Evolutionary conservation across 2,113 vertebrate genomes (phyloP), one percentile per base, ranked within the genome.

Genomic region (Candoia aspera): DNA sequence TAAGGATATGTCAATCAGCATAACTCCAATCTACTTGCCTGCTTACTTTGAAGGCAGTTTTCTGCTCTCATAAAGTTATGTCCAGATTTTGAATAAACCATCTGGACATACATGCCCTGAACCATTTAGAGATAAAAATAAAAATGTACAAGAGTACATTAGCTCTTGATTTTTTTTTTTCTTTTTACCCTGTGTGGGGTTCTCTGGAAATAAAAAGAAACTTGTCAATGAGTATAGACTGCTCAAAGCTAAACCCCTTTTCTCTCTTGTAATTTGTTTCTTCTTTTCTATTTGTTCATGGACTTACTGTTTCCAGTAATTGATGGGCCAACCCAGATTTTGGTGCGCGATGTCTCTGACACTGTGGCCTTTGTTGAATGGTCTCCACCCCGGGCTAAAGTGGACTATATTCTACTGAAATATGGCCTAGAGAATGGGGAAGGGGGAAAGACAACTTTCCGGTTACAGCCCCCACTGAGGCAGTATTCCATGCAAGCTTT

Each of bases 301-400:
- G 8, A 60, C 64, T 58, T 87, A 57, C 29, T 68, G 62, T 54
- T 55, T 90, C 33, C 29, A 99, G 99, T 98, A 95, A 99, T 99
- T 0, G 99, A 99, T 0, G 98, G 98, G 19, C 99, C 99, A 0
- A 98, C 98, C 0, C 98, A 98, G 96, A 97, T 99, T 95, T 95
- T 99, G 62, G 98, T 99, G 90, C 98, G 99, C 8, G 99, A 99
- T 0, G 97, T 99, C 92, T 99, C 99, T 0, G 99, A 99, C 96
- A 99, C 99, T 0, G 99, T 99, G 94, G 99, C 99, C 49, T 99
- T 99, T 21, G 98, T 99, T 94, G 99, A 99, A 95, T 99, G 99
- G 99, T 98, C 96, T 0, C 98, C 98, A 0, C 98, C 99, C 0
- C 98, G 98, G 4, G 98, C 99, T 92, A 99, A 98, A 97, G 98